Evolutionary conservation across 1,140 invertebrate species (phyloP).

Genomic region (Proctacanthus coquilletti): DNA sequence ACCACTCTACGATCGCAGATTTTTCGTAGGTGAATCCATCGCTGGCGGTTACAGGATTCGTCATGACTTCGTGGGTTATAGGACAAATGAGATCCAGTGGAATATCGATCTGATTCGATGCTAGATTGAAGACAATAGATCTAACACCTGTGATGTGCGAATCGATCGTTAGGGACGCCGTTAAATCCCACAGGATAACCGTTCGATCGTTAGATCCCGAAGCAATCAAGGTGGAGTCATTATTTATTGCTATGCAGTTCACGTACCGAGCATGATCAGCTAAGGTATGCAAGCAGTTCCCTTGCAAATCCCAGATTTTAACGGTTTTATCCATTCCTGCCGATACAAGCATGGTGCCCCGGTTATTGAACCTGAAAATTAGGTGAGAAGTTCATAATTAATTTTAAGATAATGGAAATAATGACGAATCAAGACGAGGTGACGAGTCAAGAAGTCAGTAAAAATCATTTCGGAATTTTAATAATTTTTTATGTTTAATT

Average conservation of each 20-base stretch:
- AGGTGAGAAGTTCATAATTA: not conserved
- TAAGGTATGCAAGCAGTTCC: slow-evolving; percentile 28
- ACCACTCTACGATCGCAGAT: slow-evolving; percentile 58
- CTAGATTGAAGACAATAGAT: slow-evolving; percentile 2
- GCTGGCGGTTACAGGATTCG: slow-evolving; percentile 54
- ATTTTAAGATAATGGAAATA: not conserved
- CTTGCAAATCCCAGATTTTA: slow-evolving; percentile 49
- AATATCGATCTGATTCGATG: slow-evolving; percentile 23
- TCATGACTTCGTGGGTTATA: slow-evolving; percentile 67
- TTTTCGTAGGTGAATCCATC: slow-evolving; percentile 68
- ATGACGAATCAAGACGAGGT: no score
- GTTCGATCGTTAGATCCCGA: slow-evolving; percentile 56
- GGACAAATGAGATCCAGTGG: slow-evolving; percentile 63
- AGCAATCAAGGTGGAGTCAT: slow-evolving; percentile 8
- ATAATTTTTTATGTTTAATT: no score
- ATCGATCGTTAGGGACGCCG: slow-evolving; percentile 31
- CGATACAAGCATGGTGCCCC: slow-evolving; percentile 44
- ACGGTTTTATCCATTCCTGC: slow-evolving; percentile 52
- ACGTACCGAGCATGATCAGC: slow-evolving; percentile 53
- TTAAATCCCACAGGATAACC: slow-evolving; percentile 48
- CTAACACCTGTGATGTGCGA: slow-evolving; percentile 12
- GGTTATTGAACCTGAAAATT: slow-evolving; percentile 35
- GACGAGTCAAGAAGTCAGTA: no score
- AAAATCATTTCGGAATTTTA: no score
- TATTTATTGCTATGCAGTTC: slow-evolving; percentile 38